Conservation (phyloP, 2,888 invertebrate species). For the Catonia carolina region DNA sequence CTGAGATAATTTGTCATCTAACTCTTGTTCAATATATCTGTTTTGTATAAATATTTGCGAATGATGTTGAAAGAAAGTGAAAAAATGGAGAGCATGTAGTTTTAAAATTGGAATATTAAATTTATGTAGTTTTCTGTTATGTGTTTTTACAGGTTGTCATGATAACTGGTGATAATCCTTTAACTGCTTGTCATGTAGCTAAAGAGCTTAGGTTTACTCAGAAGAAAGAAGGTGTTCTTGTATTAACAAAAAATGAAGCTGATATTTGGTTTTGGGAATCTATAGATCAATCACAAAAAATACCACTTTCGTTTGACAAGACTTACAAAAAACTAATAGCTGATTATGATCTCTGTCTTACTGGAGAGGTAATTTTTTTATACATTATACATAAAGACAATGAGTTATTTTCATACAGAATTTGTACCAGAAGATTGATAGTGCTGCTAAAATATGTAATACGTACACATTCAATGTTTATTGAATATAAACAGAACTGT, state of each 20-base stretch:
- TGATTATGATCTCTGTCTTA: conserved; percentile 86
- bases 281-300: conserved; percentile 54
- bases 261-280: conserved; percentile 70
- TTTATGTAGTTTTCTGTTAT: too few relatives aligned
- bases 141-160: conserved; percentile 66
- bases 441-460: too few relatives aligned
- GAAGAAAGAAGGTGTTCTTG: conserved; percentile 56
- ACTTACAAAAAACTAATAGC: conserved; percentile 54
- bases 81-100: too few relatives aligned
- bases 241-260: conserved; percentile 50
- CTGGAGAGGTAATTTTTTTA: conserved; percentile 63
- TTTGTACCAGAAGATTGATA: too few relatives aligned
- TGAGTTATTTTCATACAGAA: neutral
- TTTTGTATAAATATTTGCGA: too few relatives aligned
- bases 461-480: too few relatives aligned
- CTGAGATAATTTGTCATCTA: too few relatives aligned
- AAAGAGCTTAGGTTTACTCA: conserved; percentile 84
- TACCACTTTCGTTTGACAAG: conserved; percentile 49
- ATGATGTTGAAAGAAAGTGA: too few relatives aligned
- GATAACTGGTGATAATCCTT: conserved; percentile 99
- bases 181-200: conserved; percentile 98
- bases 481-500: too few relatives aligned
- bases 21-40: too few relatives aligned
- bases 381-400: conserved; percentile 17
- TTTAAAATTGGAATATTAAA: too few relatives aligned